Conservation (phyloP, 2,888 invertebrate genomes). For the Athetis lepigone region DNA sequence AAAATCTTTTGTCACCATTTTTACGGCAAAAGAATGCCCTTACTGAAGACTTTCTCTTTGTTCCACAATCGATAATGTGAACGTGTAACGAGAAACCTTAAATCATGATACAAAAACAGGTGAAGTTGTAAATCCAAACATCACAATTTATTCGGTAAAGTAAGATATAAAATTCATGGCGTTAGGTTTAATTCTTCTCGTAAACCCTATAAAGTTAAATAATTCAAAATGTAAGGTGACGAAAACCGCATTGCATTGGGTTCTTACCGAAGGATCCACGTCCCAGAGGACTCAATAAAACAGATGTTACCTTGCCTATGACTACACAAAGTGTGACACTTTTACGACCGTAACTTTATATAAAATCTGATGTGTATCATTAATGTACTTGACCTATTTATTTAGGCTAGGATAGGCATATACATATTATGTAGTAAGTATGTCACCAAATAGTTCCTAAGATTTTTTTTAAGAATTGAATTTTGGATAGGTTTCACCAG, state of each 20-base stretch:
- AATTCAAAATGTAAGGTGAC: constrained; percentile 54
- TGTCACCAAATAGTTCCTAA: not conserved
- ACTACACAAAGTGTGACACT: constrained; percentile 55
- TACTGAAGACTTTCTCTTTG: constrained; percentile 44
- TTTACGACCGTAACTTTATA: constrained; percentile 58
- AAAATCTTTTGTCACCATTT: constrained; percentile 52
- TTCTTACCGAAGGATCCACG: constrained; percentile 40
- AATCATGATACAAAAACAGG: constrained; percentile 3
- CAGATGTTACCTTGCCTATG: constrained; percentile 61
- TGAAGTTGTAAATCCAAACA: constrained; percentile 11
- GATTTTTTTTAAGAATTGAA: not conserved
- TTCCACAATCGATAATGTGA: constrained; percentile 41
- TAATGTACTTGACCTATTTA: constrained; percentile 62
- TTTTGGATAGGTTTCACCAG: not conserved
- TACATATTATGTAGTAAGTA: constrained; percentile 18
- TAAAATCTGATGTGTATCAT: constrained; percentile 62
- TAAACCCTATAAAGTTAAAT: constrained; percentile 51
- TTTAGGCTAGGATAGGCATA: constrained; percentile 35
- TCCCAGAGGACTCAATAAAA: constrained; percentile 59
- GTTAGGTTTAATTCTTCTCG: constrained; percentile 48
- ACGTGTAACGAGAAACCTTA: constrained; percentile 16
- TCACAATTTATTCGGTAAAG: constrained; percentile 30
- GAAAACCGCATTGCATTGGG: constrained; percentile 54
- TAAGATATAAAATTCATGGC: constrained; percentile 40
- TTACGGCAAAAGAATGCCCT: constrained; percentile 37